Conservation (phyloP, 2,113 vertebrate species). For the Acinonyx jubatus region DNA sequence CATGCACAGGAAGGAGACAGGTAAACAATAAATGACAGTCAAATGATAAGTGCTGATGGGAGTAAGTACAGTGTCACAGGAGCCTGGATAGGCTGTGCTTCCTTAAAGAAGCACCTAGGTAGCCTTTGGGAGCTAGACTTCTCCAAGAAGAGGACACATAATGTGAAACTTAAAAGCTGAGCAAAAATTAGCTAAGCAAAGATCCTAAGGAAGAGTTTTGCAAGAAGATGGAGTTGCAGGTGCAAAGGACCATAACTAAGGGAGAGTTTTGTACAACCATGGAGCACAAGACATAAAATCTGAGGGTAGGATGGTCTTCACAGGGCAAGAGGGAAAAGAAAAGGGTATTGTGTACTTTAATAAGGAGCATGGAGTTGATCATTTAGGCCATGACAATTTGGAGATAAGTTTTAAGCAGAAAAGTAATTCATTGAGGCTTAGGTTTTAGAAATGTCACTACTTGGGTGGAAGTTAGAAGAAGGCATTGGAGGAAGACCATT, state of each 20-base stretch:
- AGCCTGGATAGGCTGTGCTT: not conserved
- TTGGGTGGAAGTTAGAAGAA: not conserved
- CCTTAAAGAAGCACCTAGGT: not conserved
- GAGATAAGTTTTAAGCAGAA: not conserved
- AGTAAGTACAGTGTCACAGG: not conserved
- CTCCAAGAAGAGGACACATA: not conserved
- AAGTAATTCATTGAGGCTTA: not conserved
- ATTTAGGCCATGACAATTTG: not conserved
- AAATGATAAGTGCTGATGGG: not conserved
- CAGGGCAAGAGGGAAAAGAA: not conserved
- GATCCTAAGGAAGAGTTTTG: not conserved
- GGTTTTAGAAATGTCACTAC: not conserved
- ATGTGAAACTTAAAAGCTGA: not conserved
- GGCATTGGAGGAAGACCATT: not conserved
- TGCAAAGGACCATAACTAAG: not conserved
- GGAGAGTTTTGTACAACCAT: not conserved
- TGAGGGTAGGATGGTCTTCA: not conserved
- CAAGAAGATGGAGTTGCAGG: not conserved
- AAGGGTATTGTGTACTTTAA: not conserved
- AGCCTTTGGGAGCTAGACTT: not conserved
- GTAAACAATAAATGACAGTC: not conserved
- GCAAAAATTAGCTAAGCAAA: not conserved
- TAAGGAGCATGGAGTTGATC: not conserved
- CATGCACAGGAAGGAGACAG: not conserved
- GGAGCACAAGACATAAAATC: not conserved